These are phyloP conservation scores for Catagonus wagneri DNA, from an alignment of 2,113 vertebrate species.

Conservation along the genomic window DNA sequence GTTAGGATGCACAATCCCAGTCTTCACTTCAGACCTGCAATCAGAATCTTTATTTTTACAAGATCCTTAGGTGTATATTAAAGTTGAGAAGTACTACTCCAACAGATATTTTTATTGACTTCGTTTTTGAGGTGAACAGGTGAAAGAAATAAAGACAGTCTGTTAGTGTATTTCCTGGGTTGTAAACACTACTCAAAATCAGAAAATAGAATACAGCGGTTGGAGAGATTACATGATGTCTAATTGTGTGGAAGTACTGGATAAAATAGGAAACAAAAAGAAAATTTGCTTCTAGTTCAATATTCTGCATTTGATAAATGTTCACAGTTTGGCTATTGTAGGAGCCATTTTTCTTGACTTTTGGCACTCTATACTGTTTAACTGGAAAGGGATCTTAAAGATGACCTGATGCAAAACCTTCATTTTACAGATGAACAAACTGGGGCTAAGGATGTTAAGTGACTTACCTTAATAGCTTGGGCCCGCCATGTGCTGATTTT, in stretches of 20 bases:
- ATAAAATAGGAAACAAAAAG: slow-evolving; percentile 20
- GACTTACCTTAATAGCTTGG: neutral
- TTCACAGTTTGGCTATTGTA: neutral
- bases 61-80: neutral
- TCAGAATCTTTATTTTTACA: slow-evolving; percentile 12
- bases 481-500: neutral
- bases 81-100: neutral
- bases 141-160: slow-evolving; percentile 32
- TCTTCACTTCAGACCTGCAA: neutral
- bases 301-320: slow-evolving; percentile 34
- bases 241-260: neutral
- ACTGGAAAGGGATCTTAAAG: neutral
- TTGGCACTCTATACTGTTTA: neutral
- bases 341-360: neutral
- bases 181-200: neutral
- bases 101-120: slow-evolving; percentile 31
- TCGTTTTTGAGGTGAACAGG: slow-evolving; percentile 31
- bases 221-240: slow-evolving; percentile 4
- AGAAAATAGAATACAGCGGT: neutral
- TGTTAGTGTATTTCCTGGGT: neutral
- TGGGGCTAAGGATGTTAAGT: neutral
- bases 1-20: neutral
- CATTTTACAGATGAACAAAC: neutral
- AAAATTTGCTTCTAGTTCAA: neutral
- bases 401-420: neutral